phyloP scores from a whole-genome alignment of 2,797 vertebrate genomes.

The Peromyscus nudipes region DNA sequence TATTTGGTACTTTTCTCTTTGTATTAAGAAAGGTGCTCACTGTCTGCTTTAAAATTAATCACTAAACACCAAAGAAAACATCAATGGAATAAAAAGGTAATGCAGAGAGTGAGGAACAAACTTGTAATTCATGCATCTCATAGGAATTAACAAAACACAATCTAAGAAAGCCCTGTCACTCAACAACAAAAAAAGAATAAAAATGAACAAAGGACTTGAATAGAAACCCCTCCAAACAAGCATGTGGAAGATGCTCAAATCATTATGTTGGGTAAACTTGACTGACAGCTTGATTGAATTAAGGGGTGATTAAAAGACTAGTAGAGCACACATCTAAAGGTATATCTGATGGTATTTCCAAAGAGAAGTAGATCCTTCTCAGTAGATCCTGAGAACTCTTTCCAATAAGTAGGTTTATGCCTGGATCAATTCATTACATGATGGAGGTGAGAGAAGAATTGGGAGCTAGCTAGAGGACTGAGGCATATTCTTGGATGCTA shows the following conservation, averaged over 20 bases:
- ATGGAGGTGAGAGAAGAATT: too few relatives aligned
- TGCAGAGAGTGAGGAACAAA: neutral
- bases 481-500: neutral
- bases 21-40: neutral
- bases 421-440: neutral
- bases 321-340: neutral
- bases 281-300: neutral
- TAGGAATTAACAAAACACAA: neutral
- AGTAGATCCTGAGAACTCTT: neutral
- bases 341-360: neutral
- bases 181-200: neutral
- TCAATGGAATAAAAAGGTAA: neutral
- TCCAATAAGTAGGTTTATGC: neutral
- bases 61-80: neutral
- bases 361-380: neutral
- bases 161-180: neutral
- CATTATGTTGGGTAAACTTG: neutral
- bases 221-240: neutral
- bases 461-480: neutral
- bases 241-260: neutral
- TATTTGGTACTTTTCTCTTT: neutral
- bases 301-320: neutral
- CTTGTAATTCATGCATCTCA: neutral
- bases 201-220: neutral
- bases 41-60: conserved; percentile 8